Percentiles rank a stretch among this genome's conserved stretches.
These are phyloP conservation scores for Bombus cullumanus DNA, from an alignment of 1,140 invertebrate species.

Conservation along the genomic window DNA sequence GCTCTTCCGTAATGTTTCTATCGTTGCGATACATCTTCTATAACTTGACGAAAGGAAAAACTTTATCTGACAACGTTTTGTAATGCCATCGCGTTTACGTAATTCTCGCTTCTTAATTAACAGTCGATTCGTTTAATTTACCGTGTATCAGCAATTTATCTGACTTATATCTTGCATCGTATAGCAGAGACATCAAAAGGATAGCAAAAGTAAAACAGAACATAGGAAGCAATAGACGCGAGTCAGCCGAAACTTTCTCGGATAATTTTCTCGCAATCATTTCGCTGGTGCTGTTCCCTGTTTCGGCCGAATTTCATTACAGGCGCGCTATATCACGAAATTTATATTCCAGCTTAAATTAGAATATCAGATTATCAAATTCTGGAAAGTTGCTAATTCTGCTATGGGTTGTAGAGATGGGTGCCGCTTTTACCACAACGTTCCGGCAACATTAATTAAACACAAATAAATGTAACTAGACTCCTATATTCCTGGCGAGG, in stretches of 20 bases:
- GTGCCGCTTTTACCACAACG: constrained; percentile 11
- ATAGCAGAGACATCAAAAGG: too few species aligned
- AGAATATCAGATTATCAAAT: constrained; percentile 38
- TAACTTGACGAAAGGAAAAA: too few species aligned
- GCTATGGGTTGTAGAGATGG: background rate
- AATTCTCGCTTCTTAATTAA: too few species aligned
- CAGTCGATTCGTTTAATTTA: too few species aligned
- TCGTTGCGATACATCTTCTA: too few species aligned
- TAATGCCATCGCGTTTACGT: too few species aligned
- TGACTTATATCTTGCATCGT: too few species aligned
- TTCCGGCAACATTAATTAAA: constrained; percentile 34
- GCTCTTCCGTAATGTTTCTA: too few species aligned
- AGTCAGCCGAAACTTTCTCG: background rate
- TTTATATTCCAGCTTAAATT: constrained; percentile 27
- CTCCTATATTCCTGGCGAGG: background rate
- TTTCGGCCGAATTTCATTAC: background rate
- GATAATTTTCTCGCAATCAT: background rate
- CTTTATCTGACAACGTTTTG: too few species aligned
- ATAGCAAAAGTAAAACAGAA: background rate
- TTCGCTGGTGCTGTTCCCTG: background rate
- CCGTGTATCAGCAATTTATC: too few species aligned
- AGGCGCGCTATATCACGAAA: constrained; percentile 4
- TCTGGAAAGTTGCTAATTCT: constrained; percentile 35
- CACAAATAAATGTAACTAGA: constrained; percentile 38
- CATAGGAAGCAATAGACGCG: background rate